Evolutionary conservation across 2,113 vertebrate genomes (phyloP).

Genomic region (Lophochroa leadbeateri): DNA sequence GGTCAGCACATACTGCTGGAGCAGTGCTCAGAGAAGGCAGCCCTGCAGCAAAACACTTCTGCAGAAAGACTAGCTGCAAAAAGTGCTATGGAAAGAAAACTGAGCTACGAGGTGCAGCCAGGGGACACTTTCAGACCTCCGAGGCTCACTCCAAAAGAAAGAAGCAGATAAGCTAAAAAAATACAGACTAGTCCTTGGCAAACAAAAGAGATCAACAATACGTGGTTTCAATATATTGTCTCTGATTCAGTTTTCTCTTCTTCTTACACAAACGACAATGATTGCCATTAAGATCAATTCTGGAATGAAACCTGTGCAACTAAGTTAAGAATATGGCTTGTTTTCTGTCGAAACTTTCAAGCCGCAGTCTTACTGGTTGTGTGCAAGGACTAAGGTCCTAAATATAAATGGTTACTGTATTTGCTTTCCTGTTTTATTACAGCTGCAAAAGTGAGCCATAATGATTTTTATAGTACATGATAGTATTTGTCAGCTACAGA

Average conservation of each 20-base stretch:
- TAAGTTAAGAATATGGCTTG: neutral
- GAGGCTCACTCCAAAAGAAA: neutral
- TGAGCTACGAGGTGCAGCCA: neutral
- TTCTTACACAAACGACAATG: neutral
- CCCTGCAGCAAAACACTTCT: neutral
- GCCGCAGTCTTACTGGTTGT: neutral
- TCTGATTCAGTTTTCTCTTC: neutral
- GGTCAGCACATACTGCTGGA: accelerated
- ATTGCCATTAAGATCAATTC: neutral
- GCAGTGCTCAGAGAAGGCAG: neutral
- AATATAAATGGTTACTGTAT: constrained; percentile 32
- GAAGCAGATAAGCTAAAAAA: neutral
- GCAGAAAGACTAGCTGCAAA: neutral
- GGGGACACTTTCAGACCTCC: neutral
- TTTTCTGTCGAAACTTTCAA: neutral
- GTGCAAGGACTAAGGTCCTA: neutral
- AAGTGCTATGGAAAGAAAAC: neutral
- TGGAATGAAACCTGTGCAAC: neutral
- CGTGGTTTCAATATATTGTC: neutral
- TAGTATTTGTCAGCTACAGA: constrained; percentile 62
- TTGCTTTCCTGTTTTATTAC: constrained; percentile 49
- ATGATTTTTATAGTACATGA: constrained; percentile 60
- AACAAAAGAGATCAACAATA: neutral
- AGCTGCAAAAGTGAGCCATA: constrained; percentile 44
- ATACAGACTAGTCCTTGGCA: neutral